Evolutionary conservation across 1,140 invertebrate genomes (phyloP).

Genomic region (Tenebrio molitor): DNA sequence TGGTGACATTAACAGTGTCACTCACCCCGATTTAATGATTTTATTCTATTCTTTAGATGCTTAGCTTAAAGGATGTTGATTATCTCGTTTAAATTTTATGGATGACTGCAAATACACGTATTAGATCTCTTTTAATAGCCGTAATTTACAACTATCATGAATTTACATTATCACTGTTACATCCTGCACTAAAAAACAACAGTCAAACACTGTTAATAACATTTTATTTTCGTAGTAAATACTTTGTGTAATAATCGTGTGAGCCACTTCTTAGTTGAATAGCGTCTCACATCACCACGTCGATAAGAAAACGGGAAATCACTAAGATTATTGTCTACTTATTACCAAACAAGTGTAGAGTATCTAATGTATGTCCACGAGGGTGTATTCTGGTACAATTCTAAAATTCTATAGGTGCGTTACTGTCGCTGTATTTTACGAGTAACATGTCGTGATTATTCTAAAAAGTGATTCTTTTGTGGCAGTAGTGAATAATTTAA

Average conservation of each 20-base stretch:
- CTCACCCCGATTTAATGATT: too few relatives aligned
- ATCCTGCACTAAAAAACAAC: conserved; percentile 26
- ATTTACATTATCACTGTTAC: conserved; percentile 15
- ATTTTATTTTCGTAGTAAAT: too few relatives aligned
- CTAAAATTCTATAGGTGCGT: neutral
- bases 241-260: too few relatives aligned
- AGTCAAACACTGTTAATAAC: too few relatives aligned
- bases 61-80: neutral
- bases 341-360: neutral
- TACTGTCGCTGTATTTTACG: neutral
- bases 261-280: neutral
- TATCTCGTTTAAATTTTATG: conserved; percentile 5
- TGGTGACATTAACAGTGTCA: too few relatives aligned
- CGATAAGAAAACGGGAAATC: neutral
- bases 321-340: neutral
- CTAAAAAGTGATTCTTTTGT: too few relatives aligned
- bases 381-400: too few relatives aligned
- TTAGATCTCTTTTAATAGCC: conserved; percentile 11
- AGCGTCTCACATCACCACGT: neutral
- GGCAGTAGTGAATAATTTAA: too few relatives aligned
- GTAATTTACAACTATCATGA: conserved; percentile 13
- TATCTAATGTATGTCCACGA: too few relatives aligned
- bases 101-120: conserved; percentile 10
- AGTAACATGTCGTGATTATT: too few relatives aligned
- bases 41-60: neutral